Percentiles rank a stretch among this genome's conserved stretches.
phyloP scores from a whole-genome alignment of 2,888 invertebrate species.

The Drosophila gaucha region DNA sequence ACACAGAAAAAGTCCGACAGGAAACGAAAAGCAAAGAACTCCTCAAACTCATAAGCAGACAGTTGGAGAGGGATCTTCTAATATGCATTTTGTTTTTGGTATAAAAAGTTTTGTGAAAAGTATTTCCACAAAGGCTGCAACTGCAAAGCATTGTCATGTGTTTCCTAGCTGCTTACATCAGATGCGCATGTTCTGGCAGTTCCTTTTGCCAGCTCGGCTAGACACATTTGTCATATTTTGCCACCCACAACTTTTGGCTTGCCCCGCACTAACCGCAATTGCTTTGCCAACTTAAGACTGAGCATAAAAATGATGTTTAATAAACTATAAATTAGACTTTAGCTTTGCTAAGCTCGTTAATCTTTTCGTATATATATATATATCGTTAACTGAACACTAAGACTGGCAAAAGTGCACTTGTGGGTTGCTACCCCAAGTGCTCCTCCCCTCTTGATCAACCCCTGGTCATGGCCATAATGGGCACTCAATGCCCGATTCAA shows the following conservation, averaged over 20 bases:
- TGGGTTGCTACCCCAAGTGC: background rate
- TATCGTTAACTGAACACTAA: slow-evolving; percentile 57
- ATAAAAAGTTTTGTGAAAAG: slow-evolving; percentile 38
- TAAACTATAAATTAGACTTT: slow-evolving; percentile 43
- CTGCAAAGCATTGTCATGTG: slow-evolving; percentile 49
- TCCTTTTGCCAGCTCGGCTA: slow-evolving; percentile 55
- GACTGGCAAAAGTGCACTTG: slow-evolving; percentile 38
- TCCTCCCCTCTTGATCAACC: background rate
- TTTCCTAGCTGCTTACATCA: slow-evolving; percentile 19
- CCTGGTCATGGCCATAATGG: slow-evolving; percentile 8
- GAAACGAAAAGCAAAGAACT: slow-evolving; percentile 39
- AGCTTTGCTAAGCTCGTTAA: slow-evolving; percentile 46
- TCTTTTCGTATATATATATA: slow-evolving; percentile 44
- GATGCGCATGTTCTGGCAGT: too few species aligned
- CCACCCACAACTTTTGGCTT: slow-evolving; percentile 17
- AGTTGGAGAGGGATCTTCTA: background rate
- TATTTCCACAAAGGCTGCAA: slow-evolving; percentile 21
- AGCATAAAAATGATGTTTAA: slow-evolving; percentile 38
- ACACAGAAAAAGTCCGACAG: slow-evolving; percentile 37
- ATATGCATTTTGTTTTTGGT: slow-evolving; percentile 37
- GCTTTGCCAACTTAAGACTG: slow-evolving; percentile 38
- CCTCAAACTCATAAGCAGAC: slow-evolving; percentile 16
- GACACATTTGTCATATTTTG: slow-evolving; percentile 79
- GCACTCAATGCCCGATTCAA: slow-evolving; percentile 56
- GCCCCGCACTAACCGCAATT: slow-evolving; percentile 58